Evolutionary conservation across 2,797 vertebrate species (phyloP).

Genomic region (Hypotaenidia okinawae): DNA sequence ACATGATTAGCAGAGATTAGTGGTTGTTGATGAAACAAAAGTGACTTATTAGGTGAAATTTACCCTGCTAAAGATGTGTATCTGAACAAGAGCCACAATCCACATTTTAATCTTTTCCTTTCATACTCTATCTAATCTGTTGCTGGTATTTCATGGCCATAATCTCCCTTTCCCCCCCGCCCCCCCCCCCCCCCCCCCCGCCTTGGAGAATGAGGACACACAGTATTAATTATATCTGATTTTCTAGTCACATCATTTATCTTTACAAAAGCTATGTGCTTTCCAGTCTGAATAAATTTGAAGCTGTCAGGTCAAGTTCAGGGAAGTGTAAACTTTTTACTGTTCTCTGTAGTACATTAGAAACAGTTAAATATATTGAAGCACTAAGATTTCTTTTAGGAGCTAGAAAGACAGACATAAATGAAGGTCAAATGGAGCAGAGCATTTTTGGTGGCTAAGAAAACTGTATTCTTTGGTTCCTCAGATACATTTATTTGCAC

Average conservation of each 20-base stretch:
- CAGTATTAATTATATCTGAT: background rate
- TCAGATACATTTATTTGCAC: background rate
- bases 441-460: background rate
- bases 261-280: background rate
- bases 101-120: constrained; percentile 16
- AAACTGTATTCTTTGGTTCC: background rate
- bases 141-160: background rate
- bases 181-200: fast-evolving
- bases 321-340: background rate
- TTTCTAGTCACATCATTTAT: background rate
- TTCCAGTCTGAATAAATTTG: background rate
- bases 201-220: background rate
- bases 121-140: background rate
- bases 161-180: background rate
- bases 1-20: constrained; percentile 20
- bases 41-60: constrained; percentile 35
- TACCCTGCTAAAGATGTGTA: background rate
- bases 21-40: background rate
- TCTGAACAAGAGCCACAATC: background rate
- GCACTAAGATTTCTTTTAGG: background rate
- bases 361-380: background rate
- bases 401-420: background rate
- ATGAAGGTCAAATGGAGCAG: background rate
- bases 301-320: background rate
- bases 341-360: background rate